Base-by-base conservation (phyloP, 2,113 vertebrate genomes). In the Dromiciops gliroides region DNA sequence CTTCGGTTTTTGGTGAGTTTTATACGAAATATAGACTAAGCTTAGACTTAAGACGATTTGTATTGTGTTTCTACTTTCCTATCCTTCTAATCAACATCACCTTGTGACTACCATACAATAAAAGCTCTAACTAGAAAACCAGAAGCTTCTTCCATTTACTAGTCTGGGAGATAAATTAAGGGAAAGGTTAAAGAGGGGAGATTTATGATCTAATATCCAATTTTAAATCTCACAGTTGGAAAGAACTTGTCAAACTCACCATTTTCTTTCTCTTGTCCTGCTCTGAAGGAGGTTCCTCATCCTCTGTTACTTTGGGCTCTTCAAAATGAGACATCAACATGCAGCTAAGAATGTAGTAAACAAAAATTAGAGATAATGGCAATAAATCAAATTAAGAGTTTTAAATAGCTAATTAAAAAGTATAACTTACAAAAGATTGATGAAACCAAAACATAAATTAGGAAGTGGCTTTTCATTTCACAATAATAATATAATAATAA, bases 221-320 rank as follows among this genome's bases (percentile, higher is more conserved):
- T n/a, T n/a, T n/a, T n/a, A n/a, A n/a, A n/a, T n/a, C n/a, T n/a
- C n/a, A n/a, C n/a, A n/a, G n/a, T n/a, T 51, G 97, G 19, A 51
- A 97, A 48, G 10, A 56, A 16, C 26, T 90, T 90, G 47, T 93
- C 25, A 14, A 95, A 98, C 98, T 98, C 97, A 99, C 99, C 95
- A 99, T 97, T 97, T 99, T 99, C 98, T 99, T 99, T 97, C 99
- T 99, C 98, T 99, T 99, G 98, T 99, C 99, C 98, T 99, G 99
- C 93, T 99, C 99, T 93, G 99, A 99, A 48, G 99, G 99, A 90
- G 99, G 99, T 96, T 99, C 99, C 94, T 98, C 98, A 96, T 99
- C 99, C 89, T 99, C 99, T 96, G 98, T 99, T 94, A 98, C 97
- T 97, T 99, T 99, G 51, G 99, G 98, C 95, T 99, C 99, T 98